A percentile compares a stretch with the other conserved stretches of the same genome.
Conservation (phyloP, 1,140 invertebrate genomes). For the Lordiphosa collinella region DNA sequence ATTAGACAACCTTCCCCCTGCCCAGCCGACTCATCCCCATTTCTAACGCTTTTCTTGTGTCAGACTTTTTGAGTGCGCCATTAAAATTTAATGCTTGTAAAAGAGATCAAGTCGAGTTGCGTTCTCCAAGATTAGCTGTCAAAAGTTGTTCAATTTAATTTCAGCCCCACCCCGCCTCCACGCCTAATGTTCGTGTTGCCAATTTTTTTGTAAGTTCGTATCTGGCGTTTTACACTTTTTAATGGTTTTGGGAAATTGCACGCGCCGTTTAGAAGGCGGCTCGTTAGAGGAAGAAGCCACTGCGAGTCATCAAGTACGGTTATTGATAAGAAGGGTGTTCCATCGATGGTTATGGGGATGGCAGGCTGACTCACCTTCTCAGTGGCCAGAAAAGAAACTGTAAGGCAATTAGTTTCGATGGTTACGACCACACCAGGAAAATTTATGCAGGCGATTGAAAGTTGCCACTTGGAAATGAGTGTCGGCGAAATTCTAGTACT, state of each 20-base stretch:
- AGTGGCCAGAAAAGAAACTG: too few relatives aligned
- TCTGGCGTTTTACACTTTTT: constrained; percentile 49
- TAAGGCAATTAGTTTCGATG: too few relatives aligned
- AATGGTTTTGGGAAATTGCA: constrained; percentile 75
- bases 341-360: too few relatives aligned
- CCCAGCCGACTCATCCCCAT: background rate
- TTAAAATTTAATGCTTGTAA: constrained; percentile 75
- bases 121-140: constrained; percentile 63
- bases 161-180: constrained; percentile 2
- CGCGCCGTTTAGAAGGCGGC: constrained; percentile 64
- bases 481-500: too few relatives aligned
- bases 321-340: too few relatives aligned
- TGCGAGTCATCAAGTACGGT: too few relatives aligned
- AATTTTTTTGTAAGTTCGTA: constrained; percentile 51
- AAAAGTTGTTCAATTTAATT: constrained; percentile 78
- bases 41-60: constrained; percentile 33
- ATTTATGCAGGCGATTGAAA: too few relatives aligned
- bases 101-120: constrained; percentile 50
- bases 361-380: too few relatives aligned
- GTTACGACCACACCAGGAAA: too few relatives aligned
- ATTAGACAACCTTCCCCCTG: constrained; percentile 43
- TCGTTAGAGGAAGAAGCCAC: constrained; percentile 43
- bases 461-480: too few relatives aligned
- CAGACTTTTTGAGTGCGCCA: constrained; percentile 72
- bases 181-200: constrained; percentile 61